Base-by-base conservation (phyloP, 1,140 invertebrate species). In the Aphaenogaster floridana region DNA sequence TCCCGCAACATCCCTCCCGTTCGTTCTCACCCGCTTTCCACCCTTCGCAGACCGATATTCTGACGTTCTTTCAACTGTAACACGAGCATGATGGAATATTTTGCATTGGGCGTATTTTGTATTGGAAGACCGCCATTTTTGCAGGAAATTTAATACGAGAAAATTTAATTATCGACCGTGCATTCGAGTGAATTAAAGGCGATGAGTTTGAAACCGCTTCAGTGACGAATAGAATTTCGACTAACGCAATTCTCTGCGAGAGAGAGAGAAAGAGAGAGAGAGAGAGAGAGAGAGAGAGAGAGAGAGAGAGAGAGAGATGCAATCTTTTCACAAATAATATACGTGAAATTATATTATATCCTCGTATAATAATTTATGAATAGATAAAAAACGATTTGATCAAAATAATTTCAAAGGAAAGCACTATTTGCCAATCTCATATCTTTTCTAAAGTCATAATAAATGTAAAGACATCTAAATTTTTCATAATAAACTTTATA, bases 31-130 rank as follows among this genome's bases (percentile, higher is more conserved):
- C 34, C 54, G 21, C 61, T 3, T 74, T 21, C 15, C 21, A 11
- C 52, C n/a, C 68, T 68, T 34, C 57, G 6, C 72, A 50, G 52
- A 48, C 48, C 61, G 63, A 86, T 74, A 68, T 21, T 48, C 48
- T 28, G 81, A 86, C 87, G 50, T 86, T 79, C 28, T 13, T 57
- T 45, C 50, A 28, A 34, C 28, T 15, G n/a, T 61, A 68, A 39
- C 11, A 9, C 45, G 52, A 42, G 28, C n/a, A 11, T 34, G 48
- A 54, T 71, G 36, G 28, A 71, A 39, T 13, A 57, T 28, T 28
- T 28, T 28, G 28, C 28, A 28, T 28, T 28, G 28, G 28, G 8
- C 17, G 15, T 48, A 69, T 34, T 69, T 81, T 48, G 28, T 17
- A 2, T 42, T 28, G 59, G 21, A 4, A 34, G 28, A 48, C 45